phyloP scores from a whole-genome alignment of 2,113 vertebrate genomes.

The Tachysurus vachellii region DNA sequence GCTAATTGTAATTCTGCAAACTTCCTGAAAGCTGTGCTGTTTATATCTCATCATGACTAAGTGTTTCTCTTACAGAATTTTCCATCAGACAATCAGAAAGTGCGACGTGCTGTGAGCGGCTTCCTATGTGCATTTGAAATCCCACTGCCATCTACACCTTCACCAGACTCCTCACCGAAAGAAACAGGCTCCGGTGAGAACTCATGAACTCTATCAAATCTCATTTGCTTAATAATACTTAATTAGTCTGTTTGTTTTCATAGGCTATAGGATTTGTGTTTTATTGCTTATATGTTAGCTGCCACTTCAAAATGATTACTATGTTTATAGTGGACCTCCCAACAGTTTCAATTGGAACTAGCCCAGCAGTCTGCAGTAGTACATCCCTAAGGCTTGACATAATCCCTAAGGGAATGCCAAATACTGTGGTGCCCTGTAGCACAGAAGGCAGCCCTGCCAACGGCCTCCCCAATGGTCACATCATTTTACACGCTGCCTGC shows the following conservation, averaged over 20 bases:
- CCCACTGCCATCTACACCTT: constrained; percentile 79
- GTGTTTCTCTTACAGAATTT: constrained; percentile 74
- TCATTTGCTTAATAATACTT: background rate
- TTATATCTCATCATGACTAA: constrained; percentile 9
- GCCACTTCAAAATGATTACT: background rate
- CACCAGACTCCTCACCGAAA: constrained; percentile 71
- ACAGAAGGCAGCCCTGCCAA: constrained; percentile 72
- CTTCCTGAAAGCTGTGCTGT: constrained; percentile 10
- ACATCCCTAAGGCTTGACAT: constrained; percentile 71
- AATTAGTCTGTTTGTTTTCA: no score
- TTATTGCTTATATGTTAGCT: background rate
- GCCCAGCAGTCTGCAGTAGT: constrained; percentile 66
- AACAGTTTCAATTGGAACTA: constrained; percentile 71
- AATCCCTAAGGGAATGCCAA: constrained; percentile 85
- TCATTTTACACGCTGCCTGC: constrained; percentile 69
- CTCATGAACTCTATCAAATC: background rate
- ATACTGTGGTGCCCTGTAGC: constrained; percentile 80
- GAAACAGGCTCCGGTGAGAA: constrained; percentile 71
- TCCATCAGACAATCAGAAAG: constrained; percentile 87
- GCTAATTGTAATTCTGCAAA: constrained; percentile 27
- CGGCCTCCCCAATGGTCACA: constrained; percentile 77
- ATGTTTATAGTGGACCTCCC: constrained; percentile 48
- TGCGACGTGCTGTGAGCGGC: constrained; percentile 81
- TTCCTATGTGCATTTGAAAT: constrained; percentile 86
- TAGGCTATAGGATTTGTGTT: background rate